Conservation (phyloP, 2,888 invertebrate species). For the Heteromyza rotundicornis region DNA sequence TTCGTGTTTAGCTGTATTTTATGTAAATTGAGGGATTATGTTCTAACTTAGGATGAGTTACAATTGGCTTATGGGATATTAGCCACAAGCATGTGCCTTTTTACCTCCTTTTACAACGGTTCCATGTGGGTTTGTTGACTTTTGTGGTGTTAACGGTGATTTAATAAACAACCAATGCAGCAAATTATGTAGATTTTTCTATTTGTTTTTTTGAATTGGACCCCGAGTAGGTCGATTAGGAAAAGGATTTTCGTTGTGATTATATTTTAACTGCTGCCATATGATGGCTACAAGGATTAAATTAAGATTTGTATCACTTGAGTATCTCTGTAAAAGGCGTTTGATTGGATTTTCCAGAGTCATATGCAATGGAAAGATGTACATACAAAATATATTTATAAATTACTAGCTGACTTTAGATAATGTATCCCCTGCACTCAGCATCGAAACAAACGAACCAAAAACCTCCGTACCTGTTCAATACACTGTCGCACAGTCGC, state of each 20-base stretch:
- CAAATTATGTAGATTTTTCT: not conserved
- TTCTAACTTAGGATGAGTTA: conserved; percentile 46
- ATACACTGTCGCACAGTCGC: too few relatives aligned
- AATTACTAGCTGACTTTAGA: too few relatives aligned
- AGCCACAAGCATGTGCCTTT: conserved; percentile 22
- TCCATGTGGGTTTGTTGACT: too few relatives aligned
- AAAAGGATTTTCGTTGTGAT: not conserved
- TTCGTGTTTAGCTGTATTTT: conserved; percentile 38
- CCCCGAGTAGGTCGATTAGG: not conserved
- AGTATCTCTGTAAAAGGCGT: not conserved
- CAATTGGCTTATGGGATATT: conserved; percentile 37
- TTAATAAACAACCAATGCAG: conserved; percentile 14
- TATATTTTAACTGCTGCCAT: not conserved
- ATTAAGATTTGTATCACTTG: not conserved
- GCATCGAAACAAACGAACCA: too few relatives aligned
- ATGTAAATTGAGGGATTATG: conserved; percentile 53
- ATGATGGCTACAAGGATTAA: not conserved
- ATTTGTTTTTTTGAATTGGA: too few relatives aligned
- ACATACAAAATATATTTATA: too few relatives aligned
- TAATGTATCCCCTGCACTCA: too few relatives aligned
- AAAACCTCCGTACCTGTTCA: too few relatives aligned
- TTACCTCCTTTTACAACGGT: too few relatives aligned
- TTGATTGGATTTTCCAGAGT: not conserved
- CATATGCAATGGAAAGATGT: too few relatives aligned
- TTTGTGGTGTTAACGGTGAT: conserved; percentile 9